phyloP scores from a whole-genome alignment of 30 jellyfish, hydroid and myxozoan genomes.

The Rhopilema esculentum region DNA sequence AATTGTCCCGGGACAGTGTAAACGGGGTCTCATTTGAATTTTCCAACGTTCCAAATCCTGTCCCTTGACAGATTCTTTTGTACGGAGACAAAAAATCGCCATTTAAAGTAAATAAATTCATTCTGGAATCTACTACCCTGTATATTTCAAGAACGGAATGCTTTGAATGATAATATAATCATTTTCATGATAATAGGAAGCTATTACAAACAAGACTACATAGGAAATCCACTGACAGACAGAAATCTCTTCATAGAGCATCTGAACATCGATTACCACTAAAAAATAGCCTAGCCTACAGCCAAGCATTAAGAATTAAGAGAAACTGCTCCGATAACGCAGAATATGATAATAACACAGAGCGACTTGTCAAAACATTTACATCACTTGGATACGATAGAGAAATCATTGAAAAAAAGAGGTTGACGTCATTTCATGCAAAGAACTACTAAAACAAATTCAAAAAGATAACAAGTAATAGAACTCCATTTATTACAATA shows the following conservation, averaged over 20 bases:
- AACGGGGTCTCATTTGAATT: too few species aligned
- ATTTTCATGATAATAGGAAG: too few species aligned
- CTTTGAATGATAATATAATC: too few species aligned
- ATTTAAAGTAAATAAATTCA: too few species aligned
- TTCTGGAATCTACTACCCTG: too few species aligned
- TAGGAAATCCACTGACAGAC: slow-evolving; percentile 51
- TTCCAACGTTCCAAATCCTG: too few species aligned
- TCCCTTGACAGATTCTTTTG: too few species aligned
- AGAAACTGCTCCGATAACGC: slow-evolving; percentile 33
- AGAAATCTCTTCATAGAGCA: slow-evolving; percentile 33
- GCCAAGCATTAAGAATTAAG: slow-evolving; percentile 37
- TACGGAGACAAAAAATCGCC: too few species aligned
- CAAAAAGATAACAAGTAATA: not conserved
- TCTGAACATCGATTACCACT: slow-evolving; percentile 31
- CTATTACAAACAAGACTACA: slow-evolving; percentile 42
- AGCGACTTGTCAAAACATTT: slow-evolving; percentile 13
- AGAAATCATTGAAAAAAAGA: not conserved
- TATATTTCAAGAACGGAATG: too few species aligned
- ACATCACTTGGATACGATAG: not conserved
- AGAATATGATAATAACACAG: not conserved
- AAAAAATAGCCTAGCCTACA: slow-evolving; percentile 36
- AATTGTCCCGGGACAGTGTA: too few species aligned
- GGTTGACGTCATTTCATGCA: not conserved
- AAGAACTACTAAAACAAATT: slow-evolving; percentile 2
- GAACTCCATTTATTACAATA: slow-evolving; percentile 20